Evolutionary conservation across 2,797 vertebrate genomes (phyloP).

Genomic region (Lutjanus argentimaculatus): DNA sequence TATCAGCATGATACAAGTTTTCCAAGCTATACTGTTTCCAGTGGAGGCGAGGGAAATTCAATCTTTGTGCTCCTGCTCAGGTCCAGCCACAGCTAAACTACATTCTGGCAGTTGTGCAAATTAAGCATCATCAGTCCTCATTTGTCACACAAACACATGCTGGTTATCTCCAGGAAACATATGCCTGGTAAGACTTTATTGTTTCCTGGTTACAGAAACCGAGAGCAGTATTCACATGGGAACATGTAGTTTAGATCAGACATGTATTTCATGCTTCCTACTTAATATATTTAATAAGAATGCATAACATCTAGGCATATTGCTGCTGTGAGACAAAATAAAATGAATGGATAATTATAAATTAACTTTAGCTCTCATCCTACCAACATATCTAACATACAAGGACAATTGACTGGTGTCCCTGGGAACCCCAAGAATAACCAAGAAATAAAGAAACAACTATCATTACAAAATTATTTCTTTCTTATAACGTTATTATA

Average conservation of each 20-base stretch:
- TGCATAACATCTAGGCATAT: background rate
- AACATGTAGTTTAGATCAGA: background rate
- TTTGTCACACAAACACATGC: constrained; percentile 7
- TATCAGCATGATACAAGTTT: constrained; percentile 16
- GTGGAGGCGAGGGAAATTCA: background rate
- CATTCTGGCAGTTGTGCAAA: constrained; percentile 31
- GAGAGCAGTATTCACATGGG: background rate
- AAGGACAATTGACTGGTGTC: no score
- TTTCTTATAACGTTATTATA: no score
- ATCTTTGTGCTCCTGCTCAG: constrained; percentile 1
- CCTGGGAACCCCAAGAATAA: no score
- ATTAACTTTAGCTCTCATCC: background rate
- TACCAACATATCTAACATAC: no score
- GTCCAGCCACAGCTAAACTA: constrained; percentile 26
- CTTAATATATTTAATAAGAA: background rate
- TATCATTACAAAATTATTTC: no score
- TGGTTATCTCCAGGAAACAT: constrained; percentile 68
- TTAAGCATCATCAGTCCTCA: constrained; percentile 23
- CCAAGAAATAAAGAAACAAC: no score
- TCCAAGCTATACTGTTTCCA: constrained; percentile 31
- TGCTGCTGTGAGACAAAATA: background rate
- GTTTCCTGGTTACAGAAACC: constrained; percentile 36
- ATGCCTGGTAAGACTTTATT: constrained; percentile 2
- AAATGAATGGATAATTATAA: background rate
- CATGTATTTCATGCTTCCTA: background rate